Percentiles rank a stretch among this genome's conserved stretches.
Evolutionary conservation across 2,797 vertebrate genomes (phyloP).

Genomic region (Anableps anableps): DNA sequence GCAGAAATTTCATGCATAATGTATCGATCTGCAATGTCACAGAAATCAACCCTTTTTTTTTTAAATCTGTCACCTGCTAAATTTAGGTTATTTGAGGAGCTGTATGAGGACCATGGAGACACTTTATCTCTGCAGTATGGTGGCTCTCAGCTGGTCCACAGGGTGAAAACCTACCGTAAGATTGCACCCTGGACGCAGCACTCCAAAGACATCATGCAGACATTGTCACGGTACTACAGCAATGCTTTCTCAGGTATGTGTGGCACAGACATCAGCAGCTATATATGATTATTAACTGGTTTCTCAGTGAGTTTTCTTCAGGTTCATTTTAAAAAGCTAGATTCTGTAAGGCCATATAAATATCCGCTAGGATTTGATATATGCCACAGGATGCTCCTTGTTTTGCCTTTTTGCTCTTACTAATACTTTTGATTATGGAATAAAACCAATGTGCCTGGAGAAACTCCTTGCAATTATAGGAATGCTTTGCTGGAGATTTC

Average conservation of each 20-base stretch:
- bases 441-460: too few species aligned
- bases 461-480: too few species aligned
- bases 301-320: background rate
- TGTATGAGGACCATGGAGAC: conserved; percentile 98
- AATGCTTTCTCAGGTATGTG: conserved; percentile 95
- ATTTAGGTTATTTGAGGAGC: conserved; percentile 94
- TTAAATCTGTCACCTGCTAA: background rate
- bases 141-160: conserved; percentile 97
- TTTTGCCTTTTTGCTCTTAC: too few species aligned
- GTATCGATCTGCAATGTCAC: background rate
- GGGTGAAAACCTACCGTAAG: conserved; percentile 98
- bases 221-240: conserved; percentile 95
- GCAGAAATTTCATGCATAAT: background rate
- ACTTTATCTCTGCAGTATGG: conserved; percentile 96
- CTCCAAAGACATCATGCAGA: conserved; percentile 99
- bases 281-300: background rate
- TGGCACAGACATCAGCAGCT: background rate
- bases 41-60: background rate
- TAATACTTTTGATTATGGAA: too few species aligned
- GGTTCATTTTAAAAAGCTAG: background rate
- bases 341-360: too few species aligned
- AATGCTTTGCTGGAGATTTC: too few species aligned
- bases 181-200: conserved; percentile 99
- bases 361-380: too few species aligned
- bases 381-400: too few species aligned